phyloP scores from a whole-genome alignment of 1,140 invertebrate genomes.

The Hyposmocoma kahamanoa region DNA sequence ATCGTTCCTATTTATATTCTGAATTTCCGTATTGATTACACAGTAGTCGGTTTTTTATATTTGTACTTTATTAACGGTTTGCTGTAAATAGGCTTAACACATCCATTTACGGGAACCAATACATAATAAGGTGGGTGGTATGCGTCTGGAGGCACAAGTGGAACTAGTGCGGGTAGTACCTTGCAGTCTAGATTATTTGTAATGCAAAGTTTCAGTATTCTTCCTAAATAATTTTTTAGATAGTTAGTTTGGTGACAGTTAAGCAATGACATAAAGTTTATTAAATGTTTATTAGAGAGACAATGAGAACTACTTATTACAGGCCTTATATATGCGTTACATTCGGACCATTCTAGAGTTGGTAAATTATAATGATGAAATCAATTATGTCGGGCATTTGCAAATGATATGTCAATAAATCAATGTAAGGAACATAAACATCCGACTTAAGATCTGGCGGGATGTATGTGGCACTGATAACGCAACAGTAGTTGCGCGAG shows the following conservation, averaged over 20 bases:
- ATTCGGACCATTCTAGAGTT: background rate
- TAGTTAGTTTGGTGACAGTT: background rate
- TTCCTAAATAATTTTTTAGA: background rate
- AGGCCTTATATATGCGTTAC: background rate
- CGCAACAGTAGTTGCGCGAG: background rate
- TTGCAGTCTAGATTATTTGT: background rate
- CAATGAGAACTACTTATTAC: background rate
- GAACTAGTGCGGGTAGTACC: background rate
- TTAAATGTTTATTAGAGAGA: background rate
- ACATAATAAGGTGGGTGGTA: background rate
- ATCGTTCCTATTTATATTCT: background rate
- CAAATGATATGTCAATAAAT: background rate
- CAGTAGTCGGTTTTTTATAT: background rate
- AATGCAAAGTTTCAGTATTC: background rate
- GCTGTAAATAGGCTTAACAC: background rate
- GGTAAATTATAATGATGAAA: background rate
- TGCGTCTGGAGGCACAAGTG: background rate
- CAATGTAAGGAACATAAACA: background rate
- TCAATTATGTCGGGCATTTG: background rate
- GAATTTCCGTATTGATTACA: background rate
- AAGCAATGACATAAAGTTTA: background rate
- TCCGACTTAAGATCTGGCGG: slow-evolving; percentile 3
- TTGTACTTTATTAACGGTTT: background rate
- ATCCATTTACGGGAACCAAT: background rate
- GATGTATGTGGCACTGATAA: slow-evolving; percentile 8